phyloP scores from a whole-genome alignment of 2,888 invertebrate species.

The Ophonus ardosiacus region DNA sequence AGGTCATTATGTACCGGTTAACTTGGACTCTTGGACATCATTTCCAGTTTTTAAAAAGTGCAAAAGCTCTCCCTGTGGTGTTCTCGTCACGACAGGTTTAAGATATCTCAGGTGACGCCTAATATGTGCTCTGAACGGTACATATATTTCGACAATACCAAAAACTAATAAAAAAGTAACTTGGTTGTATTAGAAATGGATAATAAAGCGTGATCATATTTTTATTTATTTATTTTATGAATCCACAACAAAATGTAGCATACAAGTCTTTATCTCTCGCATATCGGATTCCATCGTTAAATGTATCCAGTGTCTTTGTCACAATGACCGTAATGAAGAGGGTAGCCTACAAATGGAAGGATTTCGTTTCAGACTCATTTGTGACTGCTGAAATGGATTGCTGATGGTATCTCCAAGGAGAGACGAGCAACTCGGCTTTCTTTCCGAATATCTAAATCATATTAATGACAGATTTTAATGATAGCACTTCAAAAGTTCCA shows the following conservation, averaged over 20 bases:
- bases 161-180: too few relatives aligned
- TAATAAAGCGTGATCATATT: too few relatives aligned
- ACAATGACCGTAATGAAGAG: constrained; percentile 53
- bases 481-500: constrained; percentile 2
- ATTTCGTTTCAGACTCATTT: constrained; percentile 11
- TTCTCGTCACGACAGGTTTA: too few relatives aligned
- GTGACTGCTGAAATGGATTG: constrained; percentile 28
- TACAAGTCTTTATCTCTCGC: not conserved
- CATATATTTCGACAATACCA: too few relatives aligned
- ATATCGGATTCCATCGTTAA: constrained; percentile 57
- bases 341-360: constrained; percentile 44
- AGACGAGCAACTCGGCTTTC: not conserved
- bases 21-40: too few relatives aligned
- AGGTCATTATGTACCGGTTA: too few relatives aligned
- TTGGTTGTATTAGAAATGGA: too few relatives aligned
- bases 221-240: too few relatives aligned
- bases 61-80: too few relatives aligned
- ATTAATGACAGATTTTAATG: constrained; percentile 45
- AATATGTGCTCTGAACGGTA: too few relatives aligned
- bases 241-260: not conserved
- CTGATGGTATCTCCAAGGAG: constrained; percentile 15
- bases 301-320: constrained; percentile 55
- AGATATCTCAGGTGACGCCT: too few relatives aligned
- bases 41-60: too few relatives aligned
- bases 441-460: constrained; percentile 42